Conservation (phyloP, 2,888 invertebrate genomes). For the Drosophila pegasa region DNA sequence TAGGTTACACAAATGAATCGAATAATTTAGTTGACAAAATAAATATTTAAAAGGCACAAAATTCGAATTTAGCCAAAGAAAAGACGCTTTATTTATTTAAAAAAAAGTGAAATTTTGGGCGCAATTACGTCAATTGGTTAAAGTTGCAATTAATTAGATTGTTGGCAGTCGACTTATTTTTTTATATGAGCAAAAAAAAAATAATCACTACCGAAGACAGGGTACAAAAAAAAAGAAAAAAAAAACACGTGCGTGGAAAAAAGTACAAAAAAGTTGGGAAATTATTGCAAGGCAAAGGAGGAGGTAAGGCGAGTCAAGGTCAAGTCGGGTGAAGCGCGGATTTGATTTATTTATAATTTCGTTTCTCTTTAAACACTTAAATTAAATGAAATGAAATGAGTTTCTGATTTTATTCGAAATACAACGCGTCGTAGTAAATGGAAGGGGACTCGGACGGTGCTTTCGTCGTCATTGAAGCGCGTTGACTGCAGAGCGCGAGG, state of each 20-base stretch:
- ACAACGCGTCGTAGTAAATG: constrained; percentile 58
- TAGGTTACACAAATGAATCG: constrained; percentile 48
- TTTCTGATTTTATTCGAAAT: constrained; percentile 24
- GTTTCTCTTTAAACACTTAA: constrained; percentile 23
- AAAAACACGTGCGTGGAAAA: constrained; percentile 65
- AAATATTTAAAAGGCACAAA: constrained; percentile 49
- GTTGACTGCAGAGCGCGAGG: constrained; percentile 54
- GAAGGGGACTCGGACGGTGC: constrained; percentile 55
- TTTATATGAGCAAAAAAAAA: constrained; percentile 50
- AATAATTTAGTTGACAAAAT: constrained; percentile 55
- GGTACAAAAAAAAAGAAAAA: constrained; percentile 45
- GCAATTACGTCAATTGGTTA: constrained; percentile 72
- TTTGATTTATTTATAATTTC: constrained; percentile 7
- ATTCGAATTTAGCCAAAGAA: constrained; percentile 36
- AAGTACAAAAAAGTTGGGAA: constrained; percentile 17
- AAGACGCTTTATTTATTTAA: constrained; percentile 42
- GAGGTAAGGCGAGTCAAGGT: constrained; percentile 49
- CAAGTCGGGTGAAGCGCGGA: constrained; percentile 31
- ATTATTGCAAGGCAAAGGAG: constrained; percentile 20
- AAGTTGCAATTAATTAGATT: constrained; percentile 40
- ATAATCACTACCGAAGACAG: constrained; percentile 64
- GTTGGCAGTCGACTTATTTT: constrained; percentile 61
- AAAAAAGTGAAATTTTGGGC: constrained; percentile 42
- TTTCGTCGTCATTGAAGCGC: constrained; percentile 72
- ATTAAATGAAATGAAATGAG: constrained; percentile 37